phyloP scores from a whole-genome alignment of 2,797 vertebrate genomes.

The Lindbergichthys nudifrons region DNA sequence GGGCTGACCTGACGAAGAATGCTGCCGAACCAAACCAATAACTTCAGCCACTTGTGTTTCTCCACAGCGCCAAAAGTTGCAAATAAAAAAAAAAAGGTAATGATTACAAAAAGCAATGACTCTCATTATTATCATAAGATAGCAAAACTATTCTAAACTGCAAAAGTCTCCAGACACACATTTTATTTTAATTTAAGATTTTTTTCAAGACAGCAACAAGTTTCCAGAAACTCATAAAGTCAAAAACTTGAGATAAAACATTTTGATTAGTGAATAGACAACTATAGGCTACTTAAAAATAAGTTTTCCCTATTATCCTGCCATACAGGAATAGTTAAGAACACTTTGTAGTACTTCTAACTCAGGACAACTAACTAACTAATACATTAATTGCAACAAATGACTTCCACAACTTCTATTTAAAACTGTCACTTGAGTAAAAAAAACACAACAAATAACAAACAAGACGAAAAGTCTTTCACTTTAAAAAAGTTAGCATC shows the following conservation, averaged over 20 bases:
- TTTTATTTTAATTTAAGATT: background rate
- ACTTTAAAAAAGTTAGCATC: background rate
- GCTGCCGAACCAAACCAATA: background rate
- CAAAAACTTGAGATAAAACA: constrained; percentile 12
- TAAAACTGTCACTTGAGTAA: constrained; percentile 12
- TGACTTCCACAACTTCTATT: background rate
- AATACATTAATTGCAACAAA: background rate
- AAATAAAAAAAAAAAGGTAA: background rate
- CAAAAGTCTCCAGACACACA: background rate
- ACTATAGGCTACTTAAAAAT: background rate
- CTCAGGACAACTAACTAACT: too few relatives aligned
- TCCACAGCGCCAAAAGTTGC: background rate
- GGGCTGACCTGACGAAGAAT: constrained; percentile 6
- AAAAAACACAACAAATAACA: background rate
- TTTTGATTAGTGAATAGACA: background rate
- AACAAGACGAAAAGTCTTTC: background rate
- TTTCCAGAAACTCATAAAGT: constrained; percentile 15
- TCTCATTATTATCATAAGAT: background rate
- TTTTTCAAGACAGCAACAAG: background rate
- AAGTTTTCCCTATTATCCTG: background rate
- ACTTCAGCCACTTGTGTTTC: background rate
- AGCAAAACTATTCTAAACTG: background rate
- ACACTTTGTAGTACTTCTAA: constrained; percentile 5
- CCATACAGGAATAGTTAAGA: background rate
- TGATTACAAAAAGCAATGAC: background rate